A percentile compares a stretch with the other conserved stretches of the same genome.
Conservation (phyloP, 2,113 vertebrate genomes). For the Eptatretus burgeri region DNA sequence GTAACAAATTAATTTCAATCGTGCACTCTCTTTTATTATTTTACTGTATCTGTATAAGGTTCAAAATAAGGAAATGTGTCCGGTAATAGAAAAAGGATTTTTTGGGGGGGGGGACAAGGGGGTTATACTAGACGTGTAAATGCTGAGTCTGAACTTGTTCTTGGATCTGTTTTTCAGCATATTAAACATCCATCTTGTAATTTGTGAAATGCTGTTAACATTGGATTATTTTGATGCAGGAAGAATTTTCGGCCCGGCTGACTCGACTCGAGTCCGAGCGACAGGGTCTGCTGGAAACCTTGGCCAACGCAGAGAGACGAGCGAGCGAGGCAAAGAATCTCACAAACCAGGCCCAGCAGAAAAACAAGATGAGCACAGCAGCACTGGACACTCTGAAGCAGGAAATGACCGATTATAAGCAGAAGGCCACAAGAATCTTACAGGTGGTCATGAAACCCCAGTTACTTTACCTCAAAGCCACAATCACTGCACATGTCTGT, state of each 20-base stretch:
- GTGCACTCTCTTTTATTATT: too few species aligned
- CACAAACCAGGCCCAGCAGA: conserved; percentile 46
- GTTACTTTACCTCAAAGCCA: too few species aligned
- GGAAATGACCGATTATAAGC: conserved; percentile 68
- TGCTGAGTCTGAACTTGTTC: too few species aligned
- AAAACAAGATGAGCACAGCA: conserved; percentile 28
- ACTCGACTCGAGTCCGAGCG: conserved; percentile 45
- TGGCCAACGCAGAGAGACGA: conserved; percentile 37
- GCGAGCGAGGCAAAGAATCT: conserved; percentile 38
- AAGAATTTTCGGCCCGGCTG: conserved; percentile 33
- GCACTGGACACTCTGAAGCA: conserved; percentile 38
- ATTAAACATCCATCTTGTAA: neutral
- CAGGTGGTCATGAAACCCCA: conserved; percentile 24
- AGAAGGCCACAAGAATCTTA: conserved; percentile 76
- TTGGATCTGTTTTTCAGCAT: too few species aligned
- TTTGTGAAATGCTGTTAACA: neutral
- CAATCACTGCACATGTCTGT: too few species aligned
- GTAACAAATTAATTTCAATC: too few species aligned
- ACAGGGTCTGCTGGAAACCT: conserved; percentile 47
- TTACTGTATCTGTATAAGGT: too few species aligned
- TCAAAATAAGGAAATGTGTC: too few species aligned
- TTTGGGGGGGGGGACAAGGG: too few species aligned
- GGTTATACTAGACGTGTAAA: too few species aligned
- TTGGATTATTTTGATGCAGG: conserved; percentile 17
- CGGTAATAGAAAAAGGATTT: too few species aligned